Percentiles rank a stretch among this genome's conserved stretches.
phyloP scores from a whole-genome alignment of 2,888 invertebrate genomes.

The Lissonota sp. region DNA sequence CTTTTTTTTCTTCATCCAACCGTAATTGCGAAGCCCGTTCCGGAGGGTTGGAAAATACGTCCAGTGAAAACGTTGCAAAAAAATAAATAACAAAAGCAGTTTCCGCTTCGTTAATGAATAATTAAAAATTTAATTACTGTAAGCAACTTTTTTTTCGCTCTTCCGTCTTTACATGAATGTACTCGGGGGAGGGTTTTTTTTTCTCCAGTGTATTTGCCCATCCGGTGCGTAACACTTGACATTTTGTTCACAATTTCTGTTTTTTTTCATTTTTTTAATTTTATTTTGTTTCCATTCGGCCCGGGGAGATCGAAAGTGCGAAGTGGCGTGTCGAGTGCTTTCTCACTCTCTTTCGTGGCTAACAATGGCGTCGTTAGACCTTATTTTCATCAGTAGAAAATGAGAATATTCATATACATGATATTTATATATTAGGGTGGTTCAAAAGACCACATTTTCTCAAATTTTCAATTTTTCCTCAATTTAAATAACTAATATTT shows the following conservation, averaged over 20 bases:
- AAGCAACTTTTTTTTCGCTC: slow-evolving; percentile 36
- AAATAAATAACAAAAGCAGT: neutral
- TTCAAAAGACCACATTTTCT: neutral
- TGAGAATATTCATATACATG: slow-evolving; percentile 63
- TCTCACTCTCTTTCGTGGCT: slow-evolving; percentile 43
- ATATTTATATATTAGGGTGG: neutral
- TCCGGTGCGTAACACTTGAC: slow-evolving; percentile 33
- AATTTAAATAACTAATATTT: too few relatives aligned
- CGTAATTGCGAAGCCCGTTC: too few relatives aligned
- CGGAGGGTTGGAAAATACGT: too few relatives aligned
- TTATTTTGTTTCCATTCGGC: slow-evolving; percentile 55
- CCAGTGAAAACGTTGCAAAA: too few relatives aligned
- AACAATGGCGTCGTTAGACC: slow-evolving; percentile 77
- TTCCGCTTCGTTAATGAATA: slow-evolving; percentile 23
- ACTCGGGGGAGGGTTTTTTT: slow-evolving; percentile 10
- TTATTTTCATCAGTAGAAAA: slow-evolving; percentile 69
- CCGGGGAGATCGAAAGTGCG: slow-evolving; percentile 69
- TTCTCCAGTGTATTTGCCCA: slow-evolving; percentile 29
- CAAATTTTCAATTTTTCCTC: too few relatives aligned
- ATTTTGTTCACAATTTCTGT: slow-evolving; percentile 32
- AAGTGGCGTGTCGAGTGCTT: slow-evolving; percentile 73
- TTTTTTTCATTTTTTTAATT: slow-evolving; percentile 23
- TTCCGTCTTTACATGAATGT: neutral
- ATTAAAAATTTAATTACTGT: slow-evolving; percentile 9
- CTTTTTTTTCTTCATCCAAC: too few relatives aligned